Evolutionary conservation across 2,113 vertebrate species (phyloP), one percentile per base, ranked within the genome.

Genomic region (Onychostruthus taczanowskii): DNA sequence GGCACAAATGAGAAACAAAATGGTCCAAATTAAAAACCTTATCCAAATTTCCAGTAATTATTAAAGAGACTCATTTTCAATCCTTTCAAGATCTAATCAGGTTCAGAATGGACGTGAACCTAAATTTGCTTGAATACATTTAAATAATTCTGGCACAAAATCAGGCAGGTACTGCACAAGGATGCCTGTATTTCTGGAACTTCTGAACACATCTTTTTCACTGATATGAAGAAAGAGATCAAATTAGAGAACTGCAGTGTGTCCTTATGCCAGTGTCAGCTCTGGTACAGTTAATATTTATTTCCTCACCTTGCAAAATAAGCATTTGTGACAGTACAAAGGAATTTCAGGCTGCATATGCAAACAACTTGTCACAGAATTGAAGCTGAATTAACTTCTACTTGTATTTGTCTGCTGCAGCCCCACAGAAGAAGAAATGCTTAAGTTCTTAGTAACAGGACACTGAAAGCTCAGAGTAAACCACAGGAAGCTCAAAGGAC

Each of bases 251-350:
- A 63, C 47, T 75, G 16, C 16, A 63, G 35, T 0, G 5, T 11
- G 22, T 17, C 33, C 26, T 83, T 70, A 50, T 0, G 2, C 30
- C 56, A 17, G 23, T 23, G 55, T 58, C 84, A 85, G 33, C 55
- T 74, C 47, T 41, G 17, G 15, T 63, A 55, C 35, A 66, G 62
- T 52, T 91, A 23, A 31, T 80, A 77, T 50, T 62, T 85, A 79
- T 79, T 78, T 78, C 1, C 1, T 39, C 68, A 30, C 31, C 67
- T 72, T 84, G 72, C 75, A 86, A 47, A 66, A 31, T 80, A 91
- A 95, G 79, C 56, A 39, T 81, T 84, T 91, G 70, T 78, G 93
- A 95, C 83, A 95, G 28, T 13, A 63, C 55, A 84, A 81, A 90
- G 55, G 33, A 77, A 88, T 86, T 92, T 59, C 6, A 7, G 64